Evolutionary conservation across 2,113 vertebrate genomes (phyloP).

Genomic region (Danionella cerebrum): DNA sequence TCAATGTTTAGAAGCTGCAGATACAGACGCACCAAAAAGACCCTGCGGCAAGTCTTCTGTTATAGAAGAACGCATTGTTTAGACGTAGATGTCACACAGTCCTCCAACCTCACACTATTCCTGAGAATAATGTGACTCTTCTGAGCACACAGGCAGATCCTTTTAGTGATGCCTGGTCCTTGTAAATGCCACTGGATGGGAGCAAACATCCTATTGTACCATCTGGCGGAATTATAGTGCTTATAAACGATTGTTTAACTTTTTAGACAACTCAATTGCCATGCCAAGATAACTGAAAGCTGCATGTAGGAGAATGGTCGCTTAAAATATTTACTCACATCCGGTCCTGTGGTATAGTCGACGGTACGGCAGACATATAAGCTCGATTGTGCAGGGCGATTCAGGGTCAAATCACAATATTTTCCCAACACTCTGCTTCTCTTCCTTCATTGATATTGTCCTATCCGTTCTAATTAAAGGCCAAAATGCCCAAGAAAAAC

Average conservation of each 20-base stretch:
- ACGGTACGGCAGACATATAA: no score
- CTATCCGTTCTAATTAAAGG: background rate
- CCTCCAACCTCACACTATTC: background rate
- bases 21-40: background rate
- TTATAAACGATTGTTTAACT: constrained; percentile 7
- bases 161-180: constrained; percentile 13
- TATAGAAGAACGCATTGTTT: constrained; percentile 19
- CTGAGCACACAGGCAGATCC: background rate
- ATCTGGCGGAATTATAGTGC: background rate
- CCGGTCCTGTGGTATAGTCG: no score
- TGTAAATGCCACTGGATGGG: background rate
- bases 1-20: background rate
- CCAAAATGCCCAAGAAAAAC: no score
- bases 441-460: background rate
- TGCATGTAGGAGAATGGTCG: background rate
- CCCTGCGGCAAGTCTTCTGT: background rate
- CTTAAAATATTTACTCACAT: no score
- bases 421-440: background rate
- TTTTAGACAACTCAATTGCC: no score
- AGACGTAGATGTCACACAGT: background rate
- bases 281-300: no score
- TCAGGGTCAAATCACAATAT: background rate
- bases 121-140: constrained; percentile 8
- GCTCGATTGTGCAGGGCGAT: background rate
- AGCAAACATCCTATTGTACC: background rate